Evolutionary conservation across 2,113 vertebrate species (phyloP).

Genomic region (Antechinus stuartii): DNA sequence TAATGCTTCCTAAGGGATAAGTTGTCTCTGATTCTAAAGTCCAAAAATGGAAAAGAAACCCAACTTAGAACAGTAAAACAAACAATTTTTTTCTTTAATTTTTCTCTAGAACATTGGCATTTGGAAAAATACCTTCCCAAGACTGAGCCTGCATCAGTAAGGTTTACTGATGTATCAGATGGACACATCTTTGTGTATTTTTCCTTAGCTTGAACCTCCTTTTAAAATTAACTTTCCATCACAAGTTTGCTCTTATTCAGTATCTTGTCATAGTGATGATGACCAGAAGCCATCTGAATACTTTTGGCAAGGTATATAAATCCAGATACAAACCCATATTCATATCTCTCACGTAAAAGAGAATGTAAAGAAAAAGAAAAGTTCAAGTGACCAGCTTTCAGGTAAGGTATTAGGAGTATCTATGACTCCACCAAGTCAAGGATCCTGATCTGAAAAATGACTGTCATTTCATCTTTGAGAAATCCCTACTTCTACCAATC

Average conservation of each 20-base stretch:
- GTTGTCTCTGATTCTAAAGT: not conserved
- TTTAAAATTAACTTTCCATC: not conserved
- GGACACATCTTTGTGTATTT: not conserved
- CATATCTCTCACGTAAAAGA: not conserved
- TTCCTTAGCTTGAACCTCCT: not conserved
- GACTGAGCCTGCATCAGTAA: not conserved
- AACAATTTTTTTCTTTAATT: not conserved
- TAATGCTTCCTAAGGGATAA: not conserved
- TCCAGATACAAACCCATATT: not conserved
- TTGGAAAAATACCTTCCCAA: not conserved
- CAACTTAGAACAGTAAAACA: not conserved
- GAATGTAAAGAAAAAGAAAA: not conserved
- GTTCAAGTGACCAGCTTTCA: not conserved
- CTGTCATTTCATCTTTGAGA: not conserved
- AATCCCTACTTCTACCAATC: not conserved
- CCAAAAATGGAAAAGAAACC: not conserved
- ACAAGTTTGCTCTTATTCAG: not conserved
- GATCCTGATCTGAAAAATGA: not conserved
- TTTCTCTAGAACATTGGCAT: not conserved
- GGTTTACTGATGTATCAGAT: not conserved
- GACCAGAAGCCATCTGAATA: not conserved
- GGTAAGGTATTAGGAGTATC: not conserved
- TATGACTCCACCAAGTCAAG: not conserved
- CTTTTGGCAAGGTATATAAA: not conserved
- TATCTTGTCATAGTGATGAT: not conserved